Percentiles rank a stretch among this genome's conserved stretches.
Conservation (phyloP, 1,140 invertebrate genomes). For the Drosophila neocordata region DNA sequence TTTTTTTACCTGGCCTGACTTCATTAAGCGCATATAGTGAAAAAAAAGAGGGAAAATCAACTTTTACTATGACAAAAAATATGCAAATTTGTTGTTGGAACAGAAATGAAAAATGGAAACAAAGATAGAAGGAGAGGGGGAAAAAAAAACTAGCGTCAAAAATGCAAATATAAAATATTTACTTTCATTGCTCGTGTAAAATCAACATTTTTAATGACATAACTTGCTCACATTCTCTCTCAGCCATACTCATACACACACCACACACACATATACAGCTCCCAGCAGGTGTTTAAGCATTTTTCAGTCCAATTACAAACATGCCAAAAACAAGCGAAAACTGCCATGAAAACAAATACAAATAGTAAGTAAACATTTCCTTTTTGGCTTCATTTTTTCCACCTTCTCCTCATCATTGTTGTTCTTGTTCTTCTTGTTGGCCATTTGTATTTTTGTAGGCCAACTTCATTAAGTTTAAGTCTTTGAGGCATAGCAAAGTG, state of each 20-base stretch:
- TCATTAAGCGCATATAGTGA: slow-evolving; percentile 66
- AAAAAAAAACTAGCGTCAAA: slow-evolving; percentile 77
- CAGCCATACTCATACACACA: slow-evolving; percentile 10
- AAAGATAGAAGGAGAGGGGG: slow-evolving; percentile 8
- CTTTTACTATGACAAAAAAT: slow-evolving; percentile 50
- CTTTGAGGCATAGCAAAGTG: background rate
- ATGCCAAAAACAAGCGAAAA: slow-evolving; percentile 57
- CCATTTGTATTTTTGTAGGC: slow-evolving; percentile 65
- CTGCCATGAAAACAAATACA: slow-evolving; percentile 10
- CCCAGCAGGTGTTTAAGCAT: slow-evolving; percentile 65
- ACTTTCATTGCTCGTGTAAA: slow-evolving; percentile 71
- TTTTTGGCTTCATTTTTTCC: background rate
- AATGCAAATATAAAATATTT: slow-evolving; percentile 80
- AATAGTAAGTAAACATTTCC: slow-evolving; percentile 10
- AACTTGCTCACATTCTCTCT: slow-evolving; percentile 34
- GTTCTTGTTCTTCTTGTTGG: background rate
- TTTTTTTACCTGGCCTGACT: slow-evolving; percentile 52
- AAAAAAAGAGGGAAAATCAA: slow-evolving; percentile 47
- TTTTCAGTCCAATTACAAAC: slow-evolving; percentile 72
- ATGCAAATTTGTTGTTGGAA: slow-evolving; percentile 63
- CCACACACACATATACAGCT: slow-evolving; percentile 4
- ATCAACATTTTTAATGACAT: slow-evolving; percentile 74
- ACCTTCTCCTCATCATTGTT: too few relatives aligned
- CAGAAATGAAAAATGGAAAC: background rate
- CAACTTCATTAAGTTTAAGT: slow-evolving; percentile 66